Base-by-base conservation (phyloP, 2,113 vertebrate species). In the Seriola rivoliana region DNA sequence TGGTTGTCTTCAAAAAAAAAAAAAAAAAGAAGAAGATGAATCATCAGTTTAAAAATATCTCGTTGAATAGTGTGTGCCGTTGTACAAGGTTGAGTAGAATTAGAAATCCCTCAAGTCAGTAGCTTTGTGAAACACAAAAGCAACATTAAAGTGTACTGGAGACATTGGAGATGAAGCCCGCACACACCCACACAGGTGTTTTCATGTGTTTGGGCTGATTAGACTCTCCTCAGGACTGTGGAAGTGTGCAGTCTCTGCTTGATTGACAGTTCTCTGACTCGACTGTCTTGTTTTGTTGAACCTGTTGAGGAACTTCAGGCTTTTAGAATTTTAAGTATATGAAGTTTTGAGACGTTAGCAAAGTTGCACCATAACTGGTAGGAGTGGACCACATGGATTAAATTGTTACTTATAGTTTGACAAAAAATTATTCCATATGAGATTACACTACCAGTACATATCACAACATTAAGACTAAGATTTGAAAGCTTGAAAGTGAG, bases 161-260 rank as follows among this genome's bases (percentile, higher is more conserved):
- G 36, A 57, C 17, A 14, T 17, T 38, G 16, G 21, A 40, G 40
- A 17, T 29, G 46, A 36, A 66, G 36, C 60, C n/a, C 4, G 3
- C 32, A 17, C 19, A 32, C 66, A 25, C 63, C 69, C 46, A 55
- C 73, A 32, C 52, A 50, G 59, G 42, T 58, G 66, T 65, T 58
- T 38, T 34, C 25, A 23, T 16, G 21, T 54, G 13, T 65, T 40
- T 52, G n/a, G 29, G 17, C 74, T 72, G 44, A 54, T 73, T 68
- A 62, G 40, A 63, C 32, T 17, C 66, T 4, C 38, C 38, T 71
- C 38, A 29, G 34, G n/a, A 11, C 36, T 17, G 44, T 34, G 54
- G 48, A 44, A 38, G 71, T 50, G 40, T 8, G 21, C 32, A 13
- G 32, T 17, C 62, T 48, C 14, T 14, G 38, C 19, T 69, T 57